These are phyloP conservation scores for Etheostoma cragini DNA, from an alignment of 2,113 vertebrate genomes.

Conservation along the genomic window DNA sequence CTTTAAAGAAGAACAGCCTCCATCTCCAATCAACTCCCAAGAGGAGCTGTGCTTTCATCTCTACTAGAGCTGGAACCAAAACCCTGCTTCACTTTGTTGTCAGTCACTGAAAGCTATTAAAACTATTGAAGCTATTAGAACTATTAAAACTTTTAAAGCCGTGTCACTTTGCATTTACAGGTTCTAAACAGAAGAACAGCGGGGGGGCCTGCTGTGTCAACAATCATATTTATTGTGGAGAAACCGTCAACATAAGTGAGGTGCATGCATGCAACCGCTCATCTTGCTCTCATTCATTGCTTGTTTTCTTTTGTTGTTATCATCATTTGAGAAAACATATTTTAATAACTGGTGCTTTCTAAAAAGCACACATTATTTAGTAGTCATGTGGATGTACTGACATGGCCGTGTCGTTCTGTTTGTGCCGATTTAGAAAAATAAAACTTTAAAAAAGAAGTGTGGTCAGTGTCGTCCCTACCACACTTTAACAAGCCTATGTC, in stretches of 20 bases:
- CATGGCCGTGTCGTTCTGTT: not conserved
- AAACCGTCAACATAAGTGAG: slow-evolving; percentile 20
- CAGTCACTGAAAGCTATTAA: slow-evolving; percentile 52
- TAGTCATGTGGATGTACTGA: not conserved
- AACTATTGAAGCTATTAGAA: too few species aligned
- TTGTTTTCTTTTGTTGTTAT: slow-evolving; percentile 1
- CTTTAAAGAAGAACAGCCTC: slow-evolving; percentile 56
- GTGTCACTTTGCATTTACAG: slow-evolving; percentile 53
- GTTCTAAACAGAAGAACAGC: slow-evolving; percentile 29
- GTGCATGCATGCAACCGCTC: not conserved
- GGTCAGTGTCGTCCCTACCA: slow-evolving; percentile 17
- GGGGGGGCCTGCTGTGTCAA: slow-evolving; percentile 18
- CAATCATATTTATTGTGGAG: slow-evolving; percentile 14
- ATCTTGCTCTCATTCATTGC: slow-evolving; percentile 13
- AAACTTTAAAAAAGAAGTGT: slow-evolving; percentile 12
- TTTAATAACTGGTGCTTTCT: not conserved
- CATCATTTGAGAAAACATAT: not conserved
- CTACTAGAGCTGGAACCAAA: slow-evolving; percentile 43
- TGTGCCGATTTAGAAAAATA: slow-evolving; percentile 27
- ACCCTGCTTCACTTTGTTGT: slow-evolving; percentile 56
- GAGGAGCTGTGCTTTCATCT: slow-evolving; percentile 69
- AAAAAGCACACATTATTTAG: not conserved
- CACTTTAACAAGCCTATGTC: slow-evolving; percentile 35
- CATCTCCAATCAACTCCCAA: slow-evolving; percentile 45
- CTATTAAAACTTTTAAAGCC: slow-evolving; percentile 51